phyloP scores from a whole-genome alignment of 2,888 invertebrate genomes.

The Chalcosyrphus nemorum region DNA sequence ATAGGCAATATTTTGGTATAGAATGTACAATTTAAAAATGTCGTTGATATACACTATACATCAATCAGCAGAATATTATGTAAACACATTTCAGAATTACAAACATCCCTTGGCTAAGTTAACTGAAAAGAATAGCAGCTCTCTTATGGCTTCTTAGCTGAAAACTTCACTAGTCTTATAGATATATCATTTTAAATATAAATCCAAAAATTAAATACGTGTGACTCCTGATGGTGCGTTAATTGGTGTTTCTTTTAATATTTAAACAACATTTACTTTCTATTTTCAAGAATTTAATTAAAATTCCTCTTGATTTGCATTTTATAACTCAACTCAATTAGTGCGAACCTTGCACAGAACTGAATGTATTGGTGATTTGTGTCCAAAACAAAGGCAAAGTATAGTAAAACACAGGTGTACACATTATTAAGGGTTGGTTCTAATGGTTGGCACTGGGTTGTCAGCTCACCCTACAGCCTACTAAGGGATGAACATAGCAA shows the following conservation, averaged over 20 bases:
- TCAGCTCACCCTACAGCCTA: background rate
- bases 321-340: slow-evolving; percentile 34
- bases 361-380: slow-evolving; percentile 34
- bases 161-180: background rate
- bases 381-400: slow-evolving; percentile 50
- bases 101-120: background rate
- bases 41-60: no score
- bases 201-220: no score
- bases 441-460: slow-evolving; percentile 6
- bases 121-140: background rate
- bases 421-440: slow-evolving; percentile 36
- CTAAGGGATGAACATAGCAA: slow-evolving; percentile 41
- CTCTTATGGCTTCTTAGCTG: slow-evolving; percentile 47
- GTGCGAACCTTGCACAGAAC: slow-evolving; percentile 39
- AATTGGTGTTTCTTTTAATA: background rate
- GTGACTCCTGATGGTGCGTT: background rate
- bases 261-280: slow-evolving; percentile 16
- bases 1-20: background rate
- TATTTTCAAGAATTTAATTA: slow-evolving; percentile 24
- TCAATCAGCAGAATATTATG: no score
- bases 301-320: slow-evolving; percentile 46
- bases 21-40: no score
- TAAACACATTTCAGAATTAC: no score
- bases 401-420: slow-evolving; percentile 16
- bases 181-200: no score